phyloP scores from a whole-genome alignment of 1,140 invertebrate species.

The Metopolophium dirhodum region DNA sequence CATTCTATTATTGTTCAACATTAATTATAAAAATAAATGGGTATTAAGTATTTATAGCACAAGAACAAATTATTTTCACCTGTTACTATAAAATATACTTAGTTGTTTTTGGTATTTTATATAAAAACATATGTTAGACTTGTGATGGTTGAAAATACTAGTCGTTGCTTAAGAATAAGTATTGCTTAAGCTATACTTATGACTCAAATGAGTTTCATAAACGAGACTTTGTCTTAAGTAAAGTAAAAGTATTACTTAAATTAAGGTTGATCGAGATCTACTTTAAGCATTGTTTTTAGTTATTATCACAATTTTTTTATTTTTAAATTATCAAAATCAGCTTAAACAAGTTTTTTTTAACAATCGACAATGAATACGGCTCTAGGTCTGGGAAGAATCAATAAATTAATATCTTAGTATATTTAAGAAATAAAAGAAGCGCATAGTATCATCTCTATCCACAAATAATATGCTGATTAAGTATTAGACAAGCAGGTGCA shows the following conservation, averaged over 20 bases:
- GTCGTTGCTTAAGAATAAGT: too few species aligned
- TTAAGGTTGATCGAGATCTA: too few species aligned
- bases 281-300: too few species aligned
- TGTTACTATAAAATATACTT: background rate
- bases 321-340: too few species aligned
- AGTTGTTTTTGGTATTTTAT: background rate
- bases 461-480: background rate
- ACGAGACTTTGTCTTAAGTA: too few species aligned
- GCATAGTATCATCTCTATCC: background rate
- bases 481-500: constrained; percentile 61
- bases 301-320: too few species aligned
- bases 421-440: background rate
- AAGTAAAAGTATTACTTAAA: too few species aligned
- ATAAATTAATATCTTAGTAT: background rate
- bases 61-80: background rate
- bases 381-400: background rate
- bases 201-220: too few species aligned
- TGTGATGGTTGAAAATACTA: background rate
- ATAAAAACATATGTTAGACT: background rate
- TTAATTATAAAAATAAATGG: background rate
- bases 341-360: too few species aligned
- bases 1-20: background rate
- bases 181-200: too few species aligned
- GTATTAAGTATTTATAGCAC: background rate
- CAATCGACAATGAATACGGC: too few species aligned